phyloP scores from a whole-genome alignment of 2,888 invertebrate species.

The Cerastis leucographa region DNA sequence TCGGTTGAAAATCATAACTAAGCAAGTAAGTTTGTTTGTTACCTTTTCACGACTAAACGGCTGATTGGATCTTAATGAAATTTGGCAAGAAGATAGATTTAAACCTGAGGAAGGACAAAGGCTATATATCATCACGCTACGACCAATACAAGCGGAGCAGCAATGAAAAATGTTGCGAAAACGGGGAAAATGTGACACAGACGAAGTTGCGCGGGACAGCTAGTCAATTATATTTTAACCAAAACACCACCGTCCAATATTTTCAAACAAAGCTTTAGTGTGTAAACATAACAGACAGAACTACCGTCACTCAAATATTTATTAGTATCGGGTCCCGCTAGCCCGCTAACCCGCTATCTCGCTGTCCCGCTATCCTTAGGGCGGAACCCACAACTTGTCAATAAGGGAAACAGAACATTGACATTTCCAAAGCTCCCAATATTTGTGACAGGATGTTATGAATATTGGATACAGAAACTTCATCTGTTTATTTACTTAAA shows the following conservation, averaged over 20 bases:
- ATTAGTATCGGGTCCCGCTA: conserved; percentile 58
- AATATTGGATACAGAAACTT: conserved; percentile 71
- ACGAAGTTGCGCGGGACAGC: too few relatives aligned
- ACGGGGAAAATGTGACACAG: too few relatives aligned
- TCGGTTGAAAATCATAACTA: conserved; percentile 4
- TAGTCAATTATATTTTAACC: neutral
- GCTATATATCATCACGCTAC: too few relatives aligned
- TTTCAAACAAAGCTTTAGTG: conserved; percentile 18
- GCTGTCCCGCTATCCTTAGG: conserved; percentile 45
- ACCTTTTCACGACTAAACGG: too few relatives aligned
- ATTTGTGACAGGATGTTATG: conserved; percentile 71
- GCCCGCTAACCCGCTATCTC: conserved; percentile 22
- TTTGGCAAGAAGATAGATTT: too few relatives aligned
- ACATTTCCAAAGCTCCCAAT: conserved; percentile 69
- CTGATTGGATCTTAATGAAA: too few relatives aligned
- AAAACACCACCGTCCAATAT: conserved; percentile 2
- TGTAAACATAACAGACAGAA: conserved; percentile 43
- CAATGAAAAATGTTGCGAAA: too few relatives aligned
- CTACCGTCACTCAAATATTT: conserved; percentile 69
- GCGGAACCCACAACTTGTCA: conserved; percentile 72
- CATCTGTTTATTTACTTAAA: conserved; percentile 55
- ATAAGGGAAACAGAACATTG: conserved; percentile 68
- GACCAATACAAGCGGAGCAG: too few relatives aligned
- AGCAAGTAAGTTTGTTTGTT: too few relatives aligned
- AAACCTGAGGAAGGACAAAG: too few relatives aligned